Evolutionary conservation across 2,888 invertebrate genomes (phyloP).

Genomic region (Tromatobia lineatoria): DNA sequence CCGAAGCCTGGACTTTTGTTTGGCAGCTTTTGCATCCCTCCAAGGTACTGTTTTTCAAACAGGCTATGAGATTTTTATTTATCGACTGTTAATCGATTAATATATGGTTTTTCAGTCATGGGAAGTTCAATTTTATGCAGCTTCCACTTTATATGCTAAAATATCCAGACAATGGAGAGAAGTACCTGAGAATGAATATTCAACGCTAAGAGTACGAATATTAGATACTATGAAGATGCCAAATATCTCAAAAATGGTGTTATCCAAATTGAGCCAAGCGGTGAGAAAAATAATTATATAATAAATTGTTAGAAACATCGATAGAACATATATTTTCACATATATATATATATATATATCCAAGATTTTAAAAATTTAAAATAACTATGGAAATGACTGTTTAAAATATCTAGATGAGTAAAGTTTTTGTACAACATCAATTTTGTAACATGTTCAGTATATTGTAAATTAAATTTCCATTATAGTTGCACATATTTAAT

Average conservation of each 20-base stretch:
- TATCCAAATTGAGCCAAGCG: slow-evolving; percentile 95
- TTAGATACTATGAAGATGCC: slow-evolving; percentile 92
- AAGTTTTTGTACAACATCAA: no score
- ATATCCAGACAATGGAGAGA: slow-evolving; percentile 95
- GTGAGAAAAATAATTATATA: slow-evolving; percentile 87
- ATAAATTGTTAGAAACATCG: neutral
- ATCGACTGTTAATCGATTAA: neutral
- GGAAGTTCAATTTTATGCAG: slow-evolving; percentile 97
- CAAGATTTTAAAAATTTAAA: neutral
- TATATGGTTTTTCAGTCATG: slow-evolving; percentile 87
- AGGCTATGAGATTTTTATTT: neutral
- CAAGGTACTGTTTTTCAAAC: slow-evolving; percentile 88
- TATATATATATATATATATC: neutral
- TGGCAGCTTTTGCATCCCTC: slow-evolving; percentile 95
- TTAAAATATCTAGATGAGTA: neutral
- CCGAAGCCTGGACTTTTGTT: slow-evolving; percentile 96
- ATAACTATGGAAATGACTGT: neutral
- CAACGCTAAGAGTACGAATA: slow-evolving; percentile 91
- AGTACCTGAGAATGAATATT: slow-evolving; percentile 93
- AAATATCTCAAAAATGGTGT: slow-evolving; percentile 93
- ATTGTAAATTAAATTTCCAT: no score
- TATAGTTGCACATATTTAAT: no score
- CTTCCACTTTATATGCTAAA: slow-evolving; percentile 95
- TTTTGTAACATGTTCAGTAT: no score
- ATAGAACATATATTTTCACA: neutral